Evolutionary conservation across 1,140 invertebrate species (phyloP).

Genomic region (Brachionus koreanus): DNA sequence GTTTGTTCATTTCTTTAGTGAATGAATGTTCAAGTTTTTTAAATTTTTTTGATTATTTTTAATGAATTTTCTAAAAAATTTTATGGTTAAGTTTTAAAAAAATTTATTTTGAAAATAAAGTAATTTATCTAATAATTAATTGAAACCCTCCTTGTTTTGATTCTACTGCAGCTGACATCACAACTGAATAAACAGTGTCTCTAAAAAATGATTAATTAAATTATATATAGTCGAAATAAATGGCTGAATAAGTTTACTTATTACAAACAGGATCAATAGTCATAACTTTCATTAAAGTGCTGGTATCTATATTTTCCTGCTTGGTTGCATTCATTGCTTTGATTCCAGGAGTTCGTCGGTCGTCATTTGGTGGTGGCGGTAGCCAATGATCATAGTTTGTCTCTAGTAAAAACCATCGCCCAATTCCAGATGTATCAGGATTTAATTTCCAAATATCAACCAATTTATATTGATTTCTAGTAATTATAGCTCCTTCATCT

Average conservation of each 20-base stretch:
- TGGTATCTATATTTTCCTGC: conserved; percentile 47
- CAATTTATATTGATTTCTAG: conserved; percentile 48
- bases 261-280: conserved; percentile 50
- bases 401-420: conserved; percentile 52
- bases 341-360: conserved; percentile 49
- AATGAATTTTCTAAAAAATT: no score
- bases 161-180: conserved; percentile 45
- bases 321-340: conserved; percentile 50
- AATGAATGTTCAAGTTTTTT: no score
- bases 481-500: conserved; percentile 53
- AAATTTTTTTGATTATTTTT: no score
- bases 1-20: no score
- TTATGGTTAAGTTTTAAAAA: no score
- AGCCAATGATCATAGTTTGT: conserved; percentile 55
- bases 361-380: conserved; percentile 48
- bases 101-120: not conserved
- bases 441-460: conserved; percentile 50
- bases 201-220: conserved; percentile 28
- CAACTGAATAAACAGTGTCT: conserved; percentile 45
- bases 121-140: not conserved
- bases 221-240: not conserved
- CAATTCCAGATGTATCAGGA: conserved; percentile 46
- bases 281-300: conserved; percentile 48
- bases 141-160: not conserved
- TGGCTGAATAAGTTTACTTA: conserved; percentile 45